Evolutionary conservation across 1,140 invertebrate genomes (phyloP), one percentile per base, ranked within the genome.

Genomic region (Oscheius sp.): DNA sequence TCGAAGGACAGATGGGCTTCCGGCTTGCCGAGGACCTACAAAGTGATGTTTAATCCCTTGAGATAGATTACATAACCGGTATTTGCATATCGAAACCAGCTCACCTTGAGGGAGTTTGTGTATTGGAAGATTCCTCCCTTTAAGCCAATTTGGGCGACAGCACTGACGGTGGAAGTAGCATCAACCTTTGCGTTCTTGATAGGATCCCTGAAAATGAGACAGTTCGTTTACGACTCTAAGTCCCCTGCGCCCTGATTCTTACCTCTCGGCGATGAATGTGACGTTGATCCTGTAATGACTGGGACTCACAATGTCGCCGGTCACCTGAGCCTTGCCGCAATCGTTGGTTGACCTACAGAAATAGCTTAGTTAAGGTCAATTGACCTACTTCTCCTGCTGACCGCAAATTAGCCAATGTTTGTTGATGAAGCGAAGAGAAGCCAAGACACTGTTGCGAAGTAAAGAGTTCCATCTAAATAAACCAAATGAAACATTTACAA

Each of bases 321-420:
- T 84, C 29, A 84, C 82, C 65, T 83, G 82, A 26, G 84, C 72
- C 42, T 84, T 83, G 13, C 82, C 82, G 69, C 82, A 83, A 68
- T 82, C 81, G 26, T 42, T 42, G 23, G 62, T 36, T 18, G 69
- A 69, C n/a, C 58, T 61, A 31, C 29, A 62, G 42, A 23, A 42
- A 20, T 49, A 10, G 7, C 35, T 36, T 28, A 4, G 52, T 15
- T 42, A 75, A 62, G 31, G 1, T 26, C 72, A 15, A 7, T 35
- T n/a, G n/a, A n/a, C n/a, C n/a, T 26, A 26, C 35, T 23, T 61
- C 15, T 76, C 74, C 23, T 68, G 59, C 49, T 80, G 74, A 20
- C 80, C 80, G 68, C 80, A 82, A 69, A 82, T 80, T 1, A 77
- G 65, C 74, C 76, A 82, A 67, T 84, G 81, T 55, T 82, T 82